Base-by-base conservation (phyloP, 2,113 vertebrate genomes). In the Macrotus californicus region DNA sequence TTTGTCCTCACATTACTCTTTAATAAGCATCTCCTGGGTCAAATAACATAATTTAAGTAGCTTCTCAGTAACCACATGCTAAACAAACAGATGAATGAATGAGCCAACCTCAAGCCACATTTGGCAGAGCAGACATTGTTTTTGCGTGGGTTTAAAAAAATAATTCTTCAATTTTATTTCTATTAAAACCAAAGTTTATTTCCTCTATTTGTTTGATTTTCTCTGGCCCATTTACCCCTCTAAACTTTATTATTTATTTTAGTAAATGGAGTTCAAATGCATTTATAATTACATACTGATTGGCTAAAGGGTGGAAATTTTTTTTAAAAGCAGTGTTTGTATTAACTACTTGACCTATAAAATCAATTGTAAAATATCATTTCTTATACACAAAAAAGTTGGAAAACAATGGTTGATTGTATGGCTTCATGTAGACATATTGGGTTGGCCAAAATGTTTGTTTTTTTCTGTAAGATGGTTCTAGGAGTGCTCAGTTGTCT, bases 91-190 rank as follows among this genome's bases (percentile, higher is more conserved):
- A 31, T 31, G 26, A 88, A 56, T 59, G 61, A 77, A 79, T n/a
- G 61, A 29, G 19, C 48, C 31, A n/a, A 59, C 67, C 16, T 50
- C 66, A 43, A 21, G 22, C 36, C 4, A 29, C 22, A 50, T 87
- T 92, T 72, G 75, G 36, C 16, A 94, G 54, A 29, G 36, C 7
- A 1, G 41, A 84, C 8, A 80, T 64, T 61, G 34, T 7, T 97
- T 93, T 43, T 88, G 46, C 15, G 43, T 79, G 31, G 9, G 3
- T 41, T 89, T 50, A 54, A 72, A 26, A 56, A 50, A 43, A 48
- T 67, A 85, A 92, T 67, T 77, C 39, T 64, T 50, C 93, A 94
- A 72, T 83, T 89, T 41, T 48, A 75, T 54, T 82, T 95, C 69
- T 73, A 84, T 72, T 90, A 92, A 64, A 26, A 73, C 10, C 7